Conservation (phyloP, 2,113 vertebrate genomes). For the Phrynosoma platyrhinos region DNA sequence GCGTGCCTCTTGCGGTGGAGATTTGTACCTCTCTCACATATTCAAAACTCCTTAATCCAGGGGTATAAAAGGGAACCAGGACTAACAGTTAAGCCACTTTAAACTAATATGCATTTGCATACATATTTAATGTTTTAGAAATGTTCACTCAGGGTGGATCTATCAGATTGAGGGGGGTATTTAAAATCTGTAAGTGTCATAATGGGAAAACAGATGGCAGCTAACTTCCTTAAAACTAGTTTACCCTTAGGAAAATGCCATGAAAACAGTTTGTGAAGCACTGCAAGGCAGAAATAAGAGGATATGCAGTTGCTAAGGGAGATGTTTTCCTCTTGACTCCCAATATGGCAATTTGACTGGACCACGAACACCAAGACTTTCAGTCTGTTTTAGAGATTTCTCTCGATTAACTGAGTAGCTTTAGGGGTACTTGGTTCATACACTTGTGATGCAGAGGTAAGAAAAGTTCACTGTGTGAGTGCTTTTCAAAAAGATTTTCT, state of each 20-base stretch:
- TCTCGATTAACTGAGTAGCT: background rate
- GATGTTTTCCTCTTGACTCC: background rate
- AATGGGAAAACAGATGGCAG: conserved; percentile 9
- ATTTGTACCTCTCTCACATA: background rate
- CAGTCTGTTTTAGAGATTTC: background rate
- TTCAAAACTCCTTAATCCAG: background rate
- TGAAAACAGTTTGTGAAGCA: conserved; percentile 6
- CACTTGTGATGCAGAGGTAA: background rate
- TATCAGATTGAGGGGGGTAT: background rate
- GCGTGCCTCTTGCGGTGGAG: background rate
- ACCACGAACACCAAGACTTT: background rate
- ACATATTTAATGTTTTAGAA: background rate
- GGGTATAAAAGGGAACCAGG: background rate
- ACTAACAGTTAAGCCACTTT: background rate
- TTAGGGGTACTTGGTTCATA: background rate
- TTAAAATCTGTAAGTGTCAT: background rate
- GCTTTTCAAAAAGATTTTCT: background rate
- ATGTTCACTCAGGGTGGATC: background rate
- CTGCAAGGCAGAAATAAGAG: conserved; percentile 3
- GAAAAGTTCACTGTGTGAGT: background rate
- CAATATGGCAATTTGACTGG: background rate
- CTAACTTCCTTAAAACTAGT: conserved; percentile 19
- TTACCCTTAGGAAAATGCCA: background rate
- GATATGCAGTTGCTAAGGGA: background rate
- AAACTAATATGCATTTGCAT: background rate